Base-by-base conservation (phyloP, 2,888 invertebrate genomes). In the Caenorhabditis sulstoni region DNA sequence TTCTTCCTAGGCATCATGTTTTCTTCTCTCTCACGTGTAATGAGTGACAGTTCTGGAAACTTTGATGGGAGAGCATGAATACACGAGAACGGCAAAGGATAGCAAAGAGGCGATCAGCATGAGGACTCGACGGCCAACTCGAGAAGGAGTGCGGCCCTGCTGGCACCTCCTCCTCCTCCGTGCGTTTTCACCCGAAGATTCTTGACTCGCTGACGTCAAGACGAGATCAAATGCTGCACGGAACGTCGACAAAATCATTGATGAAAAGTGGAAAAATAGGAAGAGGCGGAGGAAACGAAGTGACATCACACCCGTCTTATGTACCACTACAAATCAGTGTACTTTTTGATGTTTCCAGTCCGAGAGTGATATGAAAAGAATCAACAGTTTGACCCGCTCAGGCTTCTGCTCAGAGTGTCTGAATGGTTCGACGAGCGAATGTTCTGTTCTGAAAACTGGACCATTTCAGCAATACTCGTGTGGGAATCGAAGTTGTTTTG, bases 211-310 rank as follows among this genome's bases (percentile, higher is more conserved):
- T 55, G 71, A 71, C 71, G 71, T 71, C 71, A 64, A 14, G 3
- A 12, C 11, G 18, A 71, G 71, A 71, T 71, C 71, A 71, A 71
- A 64, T 50, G 39, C 55, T 62, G 20, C 62, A 55, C 47, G 39
- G 70, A 57, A 50, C 58, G 23, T 11, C 14, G 23, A 67, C 11
- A 35, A 59, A 62, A 62, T 61, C 68, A 68, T 61, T 61, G 71
- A 71, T 50, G 57, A 64, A 57, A 71, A 64, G 62, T 71, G 55
- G 62, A 59, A 70, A 71, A 71, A 41, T 71, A 49, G 61, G 49
- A 47, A 62, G 29, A n/a, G 12, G 35, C 22, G 52, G 65, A 18
- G 47, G 39, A 52, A 67, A 47, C 9, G 52, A 7, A 59, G 18
- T 71, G 71, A 71, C 50, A 41, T 71, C 71, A 71, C 39, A 3